phyloP scores from a whole-genome alignment of 2,113 vertebrate genomes.

The Benitochromis conjunctus region DNA sequence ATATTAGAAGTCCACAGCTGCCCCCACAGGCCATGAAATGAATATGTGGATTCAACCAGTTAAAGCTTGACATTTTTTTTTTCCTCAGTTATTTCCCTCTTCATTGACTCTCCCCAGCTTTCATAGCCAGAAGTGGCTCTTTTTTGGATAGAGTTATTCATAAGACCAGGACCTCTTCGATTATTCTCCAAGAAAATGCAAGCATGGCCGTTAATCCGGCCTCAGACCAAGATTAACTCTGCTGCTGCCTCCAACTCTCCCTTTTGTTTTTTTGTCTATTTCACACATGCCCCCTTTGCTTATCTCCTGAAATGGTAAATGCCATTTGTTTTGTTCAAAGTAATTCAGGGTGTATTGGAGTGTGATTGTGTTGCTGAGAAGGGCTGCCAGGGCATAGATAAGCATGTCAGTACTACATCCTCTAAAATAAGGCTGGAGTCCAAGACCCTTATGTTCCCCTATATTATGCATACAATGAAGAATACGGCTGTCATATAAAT shows the following conservation, averaged over 20 bases:
- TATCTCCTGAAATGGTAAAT: constrained; percentile 61
- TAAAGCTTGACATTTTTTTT: constrained; percentile 29
- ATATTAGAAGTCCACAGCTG: constrained; percentile 12
- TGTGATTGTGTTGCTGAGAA: constrained; percentile 55
- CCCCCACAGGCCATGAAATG: constrained; percentile 49
- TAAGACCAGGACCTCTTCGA: constrained; percentile 36
- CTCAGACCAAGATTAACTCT: constrained; percentile 60
- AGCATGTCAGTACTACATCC: constrained; percentile 40
- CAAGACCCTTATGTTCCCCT: constrained; percentile 14
- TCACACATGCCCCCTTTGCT: constrained; percentile 68
- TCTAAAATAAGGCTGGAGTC: constrained; percentile 10
- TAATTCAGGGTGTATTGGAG: constrained; percentile 63
- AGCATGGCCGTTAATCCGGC: constrained; percentile 49
- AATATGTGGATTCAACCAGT: constrained; percentile 53
- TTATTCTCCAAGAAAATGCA: constrained; percentile 53
- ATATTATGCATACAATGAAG: not conserved
- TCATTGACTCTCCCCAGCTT: constrained; percentile 48
- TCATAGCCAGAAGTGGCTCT: constrained; percentile 43
- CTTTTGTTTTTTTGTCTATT: constrained; percentile 68
- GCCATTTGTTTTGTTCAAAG: constrained; percentile 69
- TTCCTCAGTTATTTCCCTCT: constrained; percentile 48
- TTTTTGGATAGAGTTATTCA: constrained; percentile 35
- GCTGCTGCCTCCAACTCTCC: constrained; percentile 27
- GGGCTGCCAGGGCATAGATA: constrained; percentile 57
- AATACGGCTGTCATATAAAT: constrained; percentile 28